Evolutionary conservation across 2,797 vertebrate species (phyloP).

Genomic region (Zalophus californianus): DNA sequence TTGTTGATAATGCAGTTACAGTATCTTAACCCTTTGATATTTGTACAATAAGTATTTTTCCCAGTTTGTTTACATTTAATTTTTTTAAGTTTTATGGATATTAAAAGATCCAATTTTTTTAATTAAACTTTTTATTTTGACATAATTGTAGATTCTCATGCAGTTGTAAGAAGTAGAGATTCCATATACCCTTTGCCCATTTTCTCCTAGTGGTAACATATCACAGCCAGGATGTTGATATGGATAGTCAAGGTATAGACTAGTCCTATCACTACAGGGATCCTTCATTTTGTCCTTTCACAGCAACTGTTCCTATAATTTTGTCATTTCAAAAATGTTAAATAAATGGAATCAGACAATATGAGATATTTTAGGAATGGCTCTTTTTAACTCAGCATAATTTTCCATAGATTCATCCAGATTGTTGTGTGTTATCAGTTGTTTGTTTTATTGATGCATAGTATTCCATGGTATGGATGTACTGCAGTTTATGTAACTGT

Average conservation of each 20-base stretch:
- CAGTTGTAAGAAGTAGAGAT: neutral
- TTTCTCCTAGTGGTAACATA: slow-evolving; percentile 7
- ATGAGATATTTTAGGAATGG: neutral
- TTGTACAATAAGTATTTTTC: neutral
- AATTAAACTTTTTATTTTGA: slow-evolving; percentile 30
- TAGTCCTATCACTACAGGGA: neutral
- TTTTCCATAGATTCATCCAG: slow-evolving; percentile 14
- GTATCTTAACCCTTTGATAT: neutral
- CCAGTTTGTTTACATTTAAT: neutral
- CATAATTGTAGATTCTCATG: neutral
- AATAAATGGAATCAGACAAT: neutral
- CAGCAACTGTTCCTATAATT: neutral
- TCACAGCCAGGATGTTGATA: neutral
- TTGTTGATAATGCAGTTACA: neutral
- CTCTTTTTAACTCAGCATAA: slow-evolving; percentile 12
- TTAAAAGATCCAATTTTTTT: slow-evolving; percentile 19
- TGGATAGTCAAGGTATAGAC: slow-evolving; percentile 10
- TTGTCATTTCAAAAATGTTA: neutral
- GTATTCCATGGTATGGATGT: neutral
- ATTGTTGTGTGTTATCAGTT: neutral
- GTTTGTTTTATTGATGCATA: slow-evolving; percentile 45
- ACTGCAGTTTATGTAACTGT: neutral
- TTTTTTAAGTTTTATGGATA: slow-evolving; percentile 8
- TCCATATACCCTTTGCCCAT: neutral
- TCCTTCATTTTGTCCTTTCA: slow-evolving; percentile 34